These are phyloP conservation scores for Heteromurus nitidus DNA, from an alignment of 2,888 invertebrate species.

Conservation along the genomic window DNA sequence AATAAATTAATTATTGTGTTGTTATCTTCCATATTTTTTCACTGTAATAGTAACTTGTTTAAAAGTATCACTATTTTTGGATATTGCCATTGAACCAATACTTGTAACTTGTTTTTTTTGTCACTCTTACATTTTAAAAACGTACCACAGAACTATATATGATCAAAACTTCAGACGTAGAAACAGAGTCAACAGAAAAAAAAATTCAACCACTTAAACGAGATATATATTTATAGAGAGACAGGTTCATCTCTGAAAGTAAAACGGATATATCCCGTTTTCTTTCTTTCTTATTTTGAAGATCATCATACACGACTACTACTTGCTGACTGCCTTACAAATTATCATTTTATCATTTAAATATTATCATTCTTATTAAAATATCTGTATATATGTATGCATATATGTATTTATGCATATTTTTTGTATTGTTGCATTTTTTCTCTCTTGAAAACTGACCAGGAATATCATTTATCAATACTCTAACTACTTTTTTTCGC, in stretches of 20 bases:
- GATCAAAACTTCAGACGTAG: constrained; percentile 1
- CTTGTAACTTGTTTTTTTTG: constrained; percentile 6
- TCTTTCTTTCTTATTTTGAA: neutral
- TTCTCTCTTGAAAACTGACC: constrained; percentile 13
- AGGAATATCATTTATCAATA: constrained; percentile 24
- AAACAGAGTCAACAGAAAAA: constrained; percentile 5
- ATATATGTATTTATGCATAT: neutral
- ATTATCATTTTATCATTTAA: neutral
- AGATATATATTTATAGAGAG: too few relatives aligned
- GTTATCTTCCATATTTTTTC: constrained; percentile 15
- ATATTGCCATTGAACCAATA: constrained; percentile 60
- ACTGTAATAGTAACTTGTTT: constrained; percentile 19
- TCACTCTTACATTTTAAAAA: neutral
- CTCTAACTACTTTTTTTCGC: neutral
- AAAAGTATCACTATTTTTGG: constrained; percentile 54
- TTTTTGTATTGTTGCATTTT: constrained; percentile 3
- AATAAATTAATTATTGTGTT: constrained; percentile 38
- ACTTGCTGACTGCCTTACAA: neutral
- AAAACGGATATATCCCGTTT: neutral
- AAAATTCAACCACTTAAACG: too few relatives aligned
- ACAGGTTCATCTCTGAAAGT: neutral
- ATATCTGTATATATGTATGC: constrained; percentile 7
- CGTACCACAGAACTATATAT: neutral
- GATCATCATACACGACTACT: neutral
- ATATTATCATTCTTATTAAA: constrained; percentile 10